phyloP scores from a whole-genome alignment of 37 sponge, comb jelly and placozoan species.

The Amphimedon queenslandica region DNA sequence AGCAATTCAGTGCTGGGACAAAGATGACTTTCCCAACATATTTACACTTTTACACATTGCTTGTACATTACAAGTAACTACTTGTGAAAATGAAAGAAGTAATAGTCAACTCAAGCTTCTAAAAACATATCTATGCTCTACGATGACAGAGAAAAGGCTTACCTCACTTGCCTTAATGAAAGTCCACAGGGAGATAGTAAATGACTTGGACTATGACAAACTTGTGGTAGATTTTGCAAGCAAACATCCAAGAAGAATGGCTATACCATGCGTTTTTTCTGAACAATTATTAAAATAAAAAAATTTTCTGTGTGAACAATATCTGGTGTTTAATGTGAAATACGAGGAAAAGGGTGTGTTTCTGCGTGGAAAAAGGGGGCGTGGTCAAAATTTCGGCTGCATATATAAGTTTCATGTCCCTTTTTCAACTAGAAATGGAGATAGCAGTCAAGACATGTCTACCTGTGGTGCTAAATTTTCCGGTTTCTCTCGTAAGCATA shows the following conservation, averaged over 20 bases:
- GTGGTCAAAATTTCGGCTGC: too few relatives aligned
- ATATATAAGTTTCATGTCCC: too few relatives aligned
- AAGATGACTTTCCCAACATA: slow-evolving; percentile 25
- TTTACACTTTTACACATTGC: slow-evolving; percentile 31
- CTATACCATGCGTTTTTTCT: too few relatives aligned
- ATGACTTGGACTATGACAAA: slow-evolving; percentile 16
- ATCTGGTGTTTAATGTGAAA: too few relatives aligned
- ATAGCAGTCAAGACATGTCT: too few relatives aligned
- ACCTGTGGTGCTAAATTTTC: too few relatives aligned
- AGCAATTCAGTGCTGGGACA: slow-evolving; percentile 37
- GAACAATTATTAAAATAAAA: too few relatives aligned
- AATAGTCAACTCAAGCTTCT: slow-evolving; percentile 18
- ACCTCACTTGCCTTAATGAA: slow-evolving; percentile 41
- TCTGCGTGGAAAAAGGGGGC: too few relatives aligned
- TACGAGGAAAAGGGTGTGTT: too few relatives aligned
- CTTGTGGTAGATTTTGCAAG: slow-evolving; percentile 27
- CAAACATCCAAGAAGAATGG: slow-evolving; percentile 36
- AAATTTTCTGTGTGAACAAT: too few relatives aligned
- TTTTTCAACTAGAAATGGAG: too few relatives aligned
- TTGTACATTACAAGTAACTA: slow-evolving; percentile 34
- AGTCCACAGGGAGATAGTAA: slow-evolving; percentile 18
- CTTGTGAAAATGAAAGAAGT: slow-evolving; percentile 19
- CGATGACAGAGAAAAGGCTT: slow-evolving; percentile 28
- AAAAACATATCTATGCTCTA: slow-evolving; percentile 21
- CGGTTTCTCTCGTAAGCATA: too few relatives aligned